Percentiles rank a stretch among this genome's conserved stretches.
Conservation (phyloP, 2,888 invertebrate genomes). For the Drosophila koepferae region DNA sequence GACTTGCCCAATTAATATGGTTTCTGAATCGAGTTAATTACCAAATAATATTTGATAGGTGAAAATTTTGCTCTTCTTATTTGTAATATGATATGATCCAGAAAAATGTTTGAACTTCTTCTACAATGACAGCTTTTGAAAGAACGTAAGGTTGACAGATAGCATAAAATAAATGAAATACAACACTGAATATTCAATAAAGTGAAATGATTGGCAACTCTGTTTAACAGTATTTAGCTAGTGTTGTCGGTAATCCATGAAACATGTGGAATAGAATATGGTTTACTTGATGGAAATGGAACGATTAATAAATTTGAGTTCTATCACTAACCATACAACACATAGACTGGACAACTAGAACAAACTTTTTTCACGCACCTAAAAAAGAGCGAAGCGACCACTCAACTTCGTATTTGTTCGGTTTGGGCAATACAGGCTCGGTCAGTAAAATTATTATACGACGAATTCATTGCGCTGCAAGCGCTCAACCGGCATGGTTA, state of each 20-base stretch:
- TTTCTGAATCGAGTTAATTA: neutral
- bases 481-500: too few species aligned
- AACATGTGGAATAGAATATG: neutral
- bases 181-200: neutral
- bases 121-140: neutral
- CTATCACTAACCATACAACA: too few species aligned
- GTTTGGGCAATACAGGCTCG: too few species aligned
- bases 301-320: neutral
- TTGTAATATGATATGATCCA: neutral
- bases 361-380: too few species aligned
- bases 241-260: neutral
- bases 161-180: neutral
- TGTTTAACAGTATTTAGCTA: neutral
- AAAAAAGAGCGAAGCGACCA: too few species aligned
- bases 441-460: too few species aligned
- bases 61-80: neutral
- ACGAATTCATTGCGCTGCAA: too few species aligned
- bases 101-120: neutral
- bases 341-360: too few species aligned
- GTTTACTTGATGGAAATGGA: neutral
- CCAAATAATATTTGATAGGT: neutral
- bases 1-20: neutral
- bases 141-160: neutral
- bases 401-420: too few species aligned
- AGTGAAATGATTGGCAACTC: neutral